Conservation (phyloP, 2,113 vertebrate genomes). For the Rhipidura dahli region DNA sequence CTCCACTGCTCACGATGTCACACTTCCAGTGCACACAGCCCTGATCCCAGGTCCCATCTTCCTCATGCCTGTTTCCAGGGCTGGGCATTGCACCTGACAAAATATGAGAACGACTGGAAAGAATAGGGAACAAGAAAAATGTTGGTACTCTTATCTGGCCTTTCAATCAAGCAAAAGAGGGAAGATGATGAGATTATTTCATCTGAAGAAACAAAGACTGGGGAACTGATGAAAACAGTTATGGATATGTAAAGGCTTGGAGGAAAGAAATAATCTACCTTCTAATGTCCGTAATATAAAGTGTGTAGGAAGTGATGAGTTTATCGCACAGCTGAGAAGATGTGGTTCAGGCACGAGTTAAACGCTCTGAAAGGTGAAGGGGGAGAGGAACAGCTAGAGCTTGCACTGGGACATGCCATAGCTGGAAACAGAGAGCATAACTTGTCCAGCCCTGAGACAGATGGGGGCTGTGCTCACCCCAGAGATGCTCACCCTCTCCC, state of each 20-base stretch:
- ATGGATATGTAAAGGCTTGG: background rate
- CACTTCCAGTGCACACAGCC: background rate
- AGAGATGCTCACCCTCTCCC: background rate
- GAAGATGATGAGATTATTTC: background rate
- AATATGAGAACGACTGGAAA: background rate
- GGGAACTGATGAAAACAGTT: background rate
- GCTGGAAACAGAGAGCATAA: background rate
- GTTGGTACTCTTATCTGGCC: background rate
- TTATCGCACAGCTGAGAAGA: background rate
- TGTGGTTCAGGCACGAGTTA: background rate
- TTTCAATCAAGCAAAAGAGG: background rate
- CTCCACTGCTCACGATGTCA: background rate
- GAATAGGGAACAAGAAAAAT: background rate
- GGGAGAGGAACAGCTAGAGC: background rate
- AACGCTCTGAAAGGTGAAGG: background rate
- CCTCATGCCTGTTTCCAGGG: background rate
- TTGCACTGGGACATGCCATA: background rate
- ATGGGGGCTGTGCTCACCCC: accelerated
- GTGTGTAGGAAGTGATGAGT: background rate
- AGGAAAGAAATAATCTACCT: background rate
- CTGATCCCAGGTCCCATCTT: background rate
- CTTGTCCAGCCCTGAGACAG: background rate
- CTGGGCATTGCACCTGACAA: background rate
- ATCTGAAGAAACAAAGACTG: background rate
- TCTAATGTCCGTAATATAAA: background rate